Conservation (phyloP, 1,140 invertebrate genomes). For the Platyura marginata region DNA sequence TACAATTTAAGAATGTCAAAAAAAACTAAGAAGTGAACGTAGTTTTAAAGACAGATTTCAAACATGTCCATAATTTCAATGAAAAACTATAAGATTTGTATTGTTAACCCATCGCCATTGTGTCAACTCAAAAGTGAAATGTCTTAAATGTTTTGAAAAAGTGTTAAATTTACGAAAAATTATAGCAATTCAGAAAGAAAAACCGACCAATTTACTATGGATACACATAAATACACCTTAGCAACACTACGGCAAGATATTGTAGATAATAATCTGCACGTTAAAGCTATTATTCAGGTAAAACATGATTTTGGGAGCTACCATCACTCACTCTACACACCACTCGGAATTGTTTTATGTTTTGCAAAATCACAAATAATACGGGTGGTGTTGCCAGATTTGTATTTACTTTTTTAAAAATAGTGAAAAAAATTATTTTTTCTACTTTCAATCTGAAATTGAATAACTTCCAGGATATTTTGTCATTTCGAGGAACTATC, state of each 20-base stretch:
- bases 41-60: no score
- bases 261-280: slow-evolving; percentile 47
- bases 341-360: background rate
- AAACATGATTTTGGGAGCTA: slow-evolving; percentile 6
- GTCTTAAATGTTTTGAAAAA: no score
- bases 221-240: slow-evolving; percentile 17
- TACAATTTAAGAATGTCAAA: no score
- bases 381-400: no score
- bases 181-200: background rate
- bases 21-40: no score
- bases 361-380: no score
- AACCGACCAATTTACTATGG: background rate
- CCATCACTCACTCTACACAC: background rate
- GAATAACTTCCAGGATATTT: slow-evolving; percentile 40
- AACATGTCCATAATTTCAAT: no score
- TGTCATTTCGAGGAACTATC: slow-evolving; percentile 43
- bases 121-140: no score
- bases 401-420: no score
- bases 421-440: background rate
- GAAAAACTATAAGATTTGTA: no score
- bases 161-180: background rate
- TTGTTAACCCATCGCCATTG: no score
- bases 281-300: slow-evolving; percentile 63
- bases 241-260: slow-evolving; percentile 33
- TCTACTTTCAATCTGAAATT: slow-evolving; percentile 2